These are phyloP conservation scores for Apaloderma vittatum DNA, from an alignment of 2,113 vertebrate genomes.

Conservation along the genomic window DNA sequence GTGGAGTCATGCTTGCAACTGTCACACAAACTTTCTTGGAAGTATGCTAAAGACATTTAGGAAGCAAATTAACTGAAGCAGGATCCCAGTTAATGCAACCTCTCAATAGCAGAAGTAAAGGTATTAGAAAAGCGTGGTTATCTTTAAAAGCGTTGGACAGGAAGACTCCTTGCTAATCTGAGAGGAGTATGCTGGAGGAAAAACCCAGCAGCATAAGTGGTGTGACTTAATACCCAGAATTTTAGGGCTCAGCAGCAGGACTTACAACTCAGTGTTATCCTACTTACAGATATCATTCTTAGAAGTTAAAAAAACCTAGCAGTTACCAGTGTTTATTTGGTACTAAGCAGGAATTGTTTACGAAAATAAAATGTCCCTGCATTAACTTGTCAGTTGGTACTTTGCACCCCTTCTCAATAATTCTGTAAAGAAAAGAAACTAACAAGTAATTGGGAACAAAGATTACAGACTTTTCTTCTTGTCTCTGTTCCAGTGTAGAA, in stretches of 20 bases:
- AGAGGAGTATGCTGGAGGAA: not conserved
- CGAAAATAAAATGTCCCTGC: not conserved
- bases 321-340: not conserved
- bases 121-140: not conserved
- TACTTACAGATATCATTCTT: not conserved
- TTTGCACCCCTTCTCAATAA: not conserved
- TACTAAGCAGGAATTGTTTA: not conserved
- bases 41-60: not conserved
- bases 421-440: not conserved
- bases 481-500: not conserved
- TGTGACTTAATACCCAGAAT: not conserved
- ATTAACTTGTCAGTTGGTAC: not conserved
- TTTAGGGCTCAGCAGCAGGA: not conserved
- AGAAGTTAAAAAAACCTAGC: not conserved
- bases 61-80: not conserved
- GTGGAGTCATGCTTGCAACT: not conserved
- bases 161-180: not conserved
- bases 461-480: not conserved
- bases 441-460: not conserved
- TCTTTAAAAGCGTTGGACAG: not conserved
- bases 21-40: not conserved
- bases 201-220: not conserved
- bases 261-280: not conserved
- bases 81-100: not conserved
- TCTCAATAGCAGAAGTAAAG: not conserved